Evolutionary conservation across 2,888 invertebrate species (phyloP).

Genomic region (Myopa testacea): DNA sequence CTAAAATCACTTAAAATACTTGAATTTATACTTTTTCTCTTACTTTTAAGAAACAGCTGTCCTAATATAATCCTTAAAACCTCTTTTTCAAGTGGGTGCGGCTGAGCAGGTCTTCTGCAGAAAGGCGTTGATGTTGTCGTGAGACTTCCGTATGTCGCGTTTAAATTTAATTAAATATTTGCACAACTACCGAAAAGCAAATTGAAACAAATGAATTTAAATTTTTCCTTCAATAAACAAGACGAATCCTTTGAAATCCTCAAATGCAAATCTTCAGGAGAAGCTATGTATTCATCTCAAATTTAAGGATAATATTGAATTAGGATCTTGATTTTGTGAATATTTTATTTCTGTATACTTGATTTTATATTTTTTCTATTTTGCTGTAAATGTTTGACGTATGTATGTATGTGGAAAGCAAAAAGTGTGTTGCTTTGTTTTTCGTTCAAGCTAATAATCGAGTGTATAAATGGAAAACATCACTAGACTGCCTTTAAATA

Average conservation of each 20-base stretch:
- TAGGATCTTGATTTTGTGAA: neutral
- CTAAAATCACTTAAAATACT: neutral
- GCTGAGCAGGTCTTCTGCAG: conserved; percentile 6
- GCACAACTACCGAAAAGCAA: neutral
- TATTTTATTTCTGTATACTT: neutral
- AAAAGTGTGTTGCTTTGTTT: no score
- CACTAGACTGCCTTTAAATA: no score
- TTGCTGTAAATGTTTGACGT: neutral
- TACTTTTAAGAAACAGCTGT: conserved; percentile 32
- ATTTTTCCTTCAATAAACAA: conserved; percentile 17
- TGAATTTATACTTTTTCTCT: neutral
- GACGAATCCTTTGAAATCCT: neutral
- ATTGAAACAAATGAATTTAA: neutral
- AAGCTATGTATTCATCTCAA: neutral
- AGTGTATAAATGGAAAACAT: no score
- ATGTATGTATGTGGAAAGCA: neutral
- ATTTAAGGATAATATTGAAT: neutral
- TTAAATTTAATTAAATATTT: neutral
- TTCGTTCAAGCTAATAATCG: no score
- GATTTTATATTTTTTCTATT: neutral
- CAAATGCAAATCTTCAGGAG: neutral
- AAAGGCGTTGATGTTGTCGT: conserved; percentile 30
- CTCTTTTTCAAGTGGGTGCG: neutral
- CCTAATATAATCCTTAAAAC: conserved; percentile 12
- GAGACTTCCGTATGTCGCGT: neutral